Conservation (phyloP, 2,797 vertebrate species). For the Apogon talboti region DNA sequence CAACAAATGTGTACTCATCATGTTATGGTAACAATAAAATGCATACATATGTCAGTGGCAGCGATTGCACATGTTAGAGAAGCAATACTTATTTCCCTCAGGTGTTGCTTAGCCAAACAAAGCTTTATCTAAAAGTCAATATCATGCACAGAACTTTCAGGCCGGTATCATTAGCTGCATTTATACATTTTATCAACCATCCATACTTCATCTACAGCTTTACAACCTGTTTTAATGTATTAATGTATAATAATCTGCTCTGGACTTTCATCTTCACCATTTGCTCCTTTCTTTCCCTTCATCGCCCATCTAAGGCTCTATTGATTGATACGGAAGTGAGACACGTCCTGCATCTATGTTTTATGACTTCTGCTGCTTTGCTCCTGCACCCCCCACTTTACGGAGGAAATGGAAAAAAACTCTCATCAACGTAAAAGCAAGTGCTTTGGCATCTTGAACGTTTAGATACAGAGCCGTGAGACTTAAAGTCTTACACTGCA, state of each 20-base stretch:
- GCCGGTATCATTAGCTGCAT: background rate
- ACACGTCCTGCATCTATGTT: conserved; percentile 59
- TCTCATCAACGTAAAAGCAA: conserved; percentile 28
- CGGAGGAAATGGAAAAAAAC: conserved; percentile 23
- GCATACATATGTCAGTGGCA: no score
- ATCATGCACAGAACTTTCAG: background rate
- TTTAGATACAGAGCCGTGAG: no score
- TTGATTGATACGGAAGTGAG: conserved; percentile 29
- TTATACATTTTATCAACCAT: background rate
- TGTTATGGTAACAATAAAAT: no score
- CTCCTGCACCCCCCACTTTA: conserved; percentile 30
- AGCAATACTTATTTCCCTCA: background rate
- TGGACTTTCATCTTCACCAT: conserved; percentile 17
- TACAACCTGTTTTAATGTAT: no score
- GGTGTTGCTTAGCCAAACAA: background rate
- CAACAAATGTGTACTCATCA: no score
- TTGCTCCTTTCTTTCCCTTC: conserved; percentile 11
- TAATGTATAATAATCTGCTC: no score
- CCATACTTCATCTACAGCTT: no score
- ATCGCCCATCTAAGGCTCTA: conserved; percentile 40
- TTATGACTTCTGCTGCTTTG: conserved; percentile 42
- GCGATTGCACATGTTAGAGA: background rate
- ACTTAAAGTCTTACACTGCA: no score
- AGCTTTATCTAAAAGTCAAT: background rate
- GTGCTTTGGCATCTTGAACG: background rate